These are phyloP conservation scores for Myotis lucifugus DNA, from an alignment of 2,113 vertebrate species.

Conservation along the genomic window DNA sequence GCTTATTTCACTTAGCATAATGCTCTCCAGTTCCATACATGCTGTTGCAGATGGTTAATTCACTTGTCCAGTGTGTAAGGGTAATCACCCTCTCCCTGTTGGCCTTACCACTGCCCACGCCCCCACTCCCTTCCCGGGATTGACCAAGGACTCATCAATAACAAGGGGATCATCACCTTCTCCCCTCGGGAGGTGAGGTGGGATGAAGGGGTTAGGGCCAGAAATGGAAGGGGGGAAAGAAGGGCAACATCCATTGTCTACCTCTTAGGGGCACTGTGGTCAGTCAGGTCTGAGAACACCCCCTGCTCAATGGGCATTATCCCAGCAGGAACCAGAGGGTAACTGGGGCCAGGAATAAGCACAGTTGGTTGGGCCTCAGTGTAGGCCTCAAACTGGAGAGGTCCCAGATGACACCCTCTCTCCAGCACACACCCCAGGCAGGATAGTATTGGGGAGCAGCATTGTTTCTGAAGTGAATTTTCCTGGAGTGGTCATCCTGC, in stretches of 20 bases:
- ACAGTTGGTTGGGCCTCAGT: background rate
- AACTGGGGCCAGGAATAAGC: background rate
- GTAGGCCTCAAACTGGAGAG: background rate
- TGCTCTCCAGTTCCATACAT: too few relatives aligned
- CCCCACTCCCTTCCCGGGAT: background rate
- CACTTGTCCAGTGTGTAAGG: background rate
- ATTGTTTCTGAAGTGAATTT: background rate
- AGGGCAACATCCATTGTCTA: background rate
- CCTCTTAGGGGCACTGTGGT: background rate
- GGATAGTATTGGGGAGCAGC: background rate
- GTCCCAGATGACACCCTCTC: background rate
- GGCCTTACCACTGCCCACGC: background rate
- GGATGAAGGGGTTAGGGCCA: background rate
- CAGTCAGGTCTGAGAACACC: background rate
- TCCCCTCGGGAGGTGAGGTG: background rate
- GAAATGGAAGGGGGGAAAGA: background rate
- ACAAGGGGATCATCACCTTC: background rate
- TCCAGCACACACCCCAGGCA: background rate
- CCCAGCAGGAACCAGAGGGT: background rate
- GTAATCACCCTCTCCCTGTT: background rate
- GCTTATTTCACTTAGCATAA: too few relatives aligned
- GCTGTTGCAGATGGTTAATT: background rate
- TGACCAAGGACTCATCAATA: background rate
- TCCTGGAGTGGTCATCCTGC: background rate
- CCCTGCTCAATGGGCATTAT: background rate